phyloP scores from a whole-genome alignment of 2,888 invertebrate genomes.

The Stegana nigrithorax region DNA sequence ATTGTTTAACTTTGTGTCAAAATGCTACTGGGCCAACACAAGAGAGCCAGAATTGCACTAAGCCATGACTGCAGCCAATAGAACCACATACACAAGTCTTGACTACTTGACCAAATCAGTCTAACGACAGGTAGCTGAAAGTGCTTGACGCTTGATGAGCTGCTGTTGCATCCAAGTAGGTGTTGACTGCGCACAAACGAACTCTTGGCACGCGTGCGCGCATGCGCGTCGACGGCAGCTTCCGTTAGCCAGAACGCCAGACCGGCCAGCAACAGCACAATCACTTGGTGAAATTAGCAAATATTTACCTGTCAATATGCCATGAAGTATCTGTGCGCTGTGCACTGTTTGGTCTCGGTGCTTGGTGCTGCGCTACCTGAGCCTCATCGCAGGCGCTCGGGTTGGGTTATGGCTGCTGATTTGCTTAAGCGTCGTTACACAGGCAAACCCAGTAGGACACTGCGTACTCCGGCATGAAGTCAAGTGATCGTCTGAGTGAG shows the following conservation, averaged over 20 bases:
- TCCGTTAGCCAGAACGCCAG: constrained; percentile 21
- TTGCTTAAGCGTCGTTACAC: no score
- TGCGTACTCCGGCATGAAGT: constrained; percentile 50
- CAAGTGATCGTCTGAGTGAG: no score
- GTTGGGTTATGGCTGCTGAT: constrained; percentile 23
- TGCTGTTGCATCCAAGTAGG: background rate
- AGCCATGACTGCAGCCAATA: background rate
- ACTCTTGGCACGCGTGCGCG: constrained; percentile 30
- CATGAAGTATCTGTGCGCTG: background rate
- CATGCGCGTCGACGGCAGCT: constrained; percentile 1
- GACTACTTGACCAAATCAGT: constrained; percentile 20
- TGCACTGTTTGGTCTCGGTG: background rate
- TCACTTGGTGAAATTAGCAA: constrained; percentile 35
- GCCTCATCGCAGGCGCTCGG: constrained; percentile 32
- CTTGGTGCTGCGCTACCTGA: constrained; percentile 42
- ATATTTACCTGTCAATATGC: constrained; percentile 52
- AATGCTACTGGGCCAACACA: background rate
- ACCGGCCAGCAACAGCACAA: constrained; percentile 16
- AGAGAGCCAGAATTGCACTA: background rate
- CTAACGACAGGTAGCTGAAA: constrained; percentile 23
- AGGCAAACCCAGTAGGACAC: constrained; percentile 13
- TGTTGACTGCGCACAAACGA: constrained; percentile 15
- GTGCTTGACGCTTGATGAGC: background rate
- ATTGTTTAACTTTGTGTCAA: no score
- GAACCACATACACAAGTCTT: background rate